phyloP scores from a whole-genome alignment of 2,113 vertebrate genomes.

The Toxotes chatareus region DNA sequence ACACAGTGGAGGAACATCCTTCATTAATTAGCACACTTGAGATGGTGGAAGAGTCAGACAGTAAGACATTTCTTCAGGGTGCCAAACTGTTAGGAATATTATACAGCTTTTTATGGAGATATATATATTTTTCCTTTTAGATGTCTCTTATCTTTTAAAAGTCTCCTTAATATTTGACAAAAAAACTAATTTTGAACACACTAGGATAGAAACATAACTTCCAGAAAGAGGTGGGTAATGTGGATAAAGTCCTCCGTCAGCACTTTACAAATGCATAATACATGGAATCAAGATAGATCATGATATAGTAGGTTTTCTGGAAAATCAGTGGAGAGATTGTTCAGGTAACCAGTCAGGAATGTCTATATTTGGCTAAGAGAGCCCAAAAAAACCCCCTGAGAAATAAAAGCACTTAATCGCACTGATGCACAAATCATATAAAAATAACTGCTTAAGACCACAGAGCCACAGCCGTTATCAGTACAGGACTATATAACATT shows the following conservation, averaged over 20 bases:
- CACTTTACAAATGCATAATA: too few species aligned
- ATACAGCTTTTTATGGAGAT: not conserved
- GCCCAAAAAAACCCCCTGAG: too few species aligned
- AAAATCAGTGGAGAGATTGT: not conserved
- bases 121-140: not conserved
- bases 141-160: not conserved
- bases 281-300: too few species aligned
- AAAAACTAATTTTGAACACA: too few species aligned
- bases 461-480: too few species aligned
- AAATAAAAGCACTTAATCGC: too few species aligned
- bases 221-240: too few species aligned
- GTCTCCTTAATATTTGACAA: too few species aligned
- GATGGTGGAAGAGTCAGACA: not conserved
- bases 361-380: not conserved
- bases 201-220: too few species aligned
- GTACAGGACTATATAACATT: too few species aligned
- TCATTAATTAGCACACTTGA: not conserved
- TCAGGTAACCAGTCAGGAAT: not conserved
- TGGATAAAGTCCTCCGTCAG: too few species aligned
- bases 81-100: not conserved
- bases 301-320: too few species aligned
- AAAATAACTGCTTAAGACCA: not conserved
- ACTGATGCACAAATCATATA: not conserved
- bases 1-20: not conserved
- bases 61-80: not conserved